Evolutionary conservation across 2,888 invertebrate species (phyloP).

Genomic region (Tiphia femorata): DNA sequence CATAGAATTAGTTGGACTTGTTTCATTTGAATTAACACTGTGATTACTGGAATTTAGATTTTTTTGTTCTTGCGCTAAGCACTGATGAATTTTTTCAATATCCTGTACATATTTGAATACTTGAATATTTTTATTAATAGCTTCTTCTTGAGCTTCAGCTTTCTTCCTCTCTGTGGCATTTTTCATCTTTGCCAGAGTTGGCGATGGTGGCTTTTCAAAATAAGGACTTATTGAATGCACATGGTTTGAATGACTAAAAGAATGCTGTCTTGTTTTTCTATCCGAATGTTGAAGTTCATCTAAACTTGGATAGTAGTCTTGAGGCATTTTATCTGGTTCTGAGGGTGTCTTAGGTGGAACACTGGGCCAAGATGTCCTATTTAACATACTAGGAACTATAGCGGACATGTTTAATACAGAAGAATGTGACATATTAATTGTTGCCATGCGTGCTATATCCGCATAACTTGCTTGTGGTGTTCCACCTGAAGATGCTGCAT

Average conservation of each 20-base stretch:
- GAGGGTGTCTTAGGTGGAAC: slow-evolving; percentile 56
- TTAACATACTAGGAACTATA: slow-evolving; percentile 56
- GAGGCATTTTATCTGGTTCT: slow-evolving; percentile 61
- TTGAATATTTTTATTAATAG: slow-evolving; percentile 62
- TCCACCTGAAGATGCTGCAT: slow-evolving; percentile 63
- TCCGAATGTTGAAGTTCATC: slow-evolving; percentile 62
- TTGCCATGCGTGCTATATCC: slow-evolving; percentile 80
- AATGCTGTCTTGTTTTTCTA: slow-evolving; percentile 58
- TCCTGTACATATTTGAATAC: slow-evolving; percentile 69
- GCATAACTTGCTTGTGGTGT: slow-evolving; percentile 81
- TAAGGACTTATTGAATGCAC: slow-evolving; percentile 50
- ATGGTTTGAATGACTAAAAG: slow-evolving; percentile 57
- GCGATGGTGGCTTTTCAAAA: slow-evolving; percentile 61
- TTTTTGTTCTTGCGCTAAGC: slow-evolving; percentile 64
- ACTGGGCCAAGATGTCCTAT: slow-evolving; percentile 56
- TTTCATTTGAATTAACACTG: slow-evolving; percentile 45
- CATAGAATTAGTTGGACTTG: slow-evolving; percentile 34
- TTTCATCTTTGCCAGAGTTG: slow-evolving; percentile 55
- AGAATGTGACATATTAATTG: slow-evolving; percentile 60
- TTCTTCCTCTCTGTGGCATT: slow-evolving; percentile 54
- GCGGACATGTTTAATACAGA: slow-evolving; percentile 58
- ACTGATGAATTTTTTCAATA: slow-evolving; percentile 71
- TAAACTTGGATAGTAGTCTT: slow-evolving; percentile 65
- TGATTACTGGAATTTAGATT: slow-evolving; percentile 40
- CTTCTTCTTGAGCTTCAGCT: slow-evolving; percentile 61